Base-by-base conservation (phyloP, 2,113 vertebrate genomes). In the Laticauda colubrina region DNA sequence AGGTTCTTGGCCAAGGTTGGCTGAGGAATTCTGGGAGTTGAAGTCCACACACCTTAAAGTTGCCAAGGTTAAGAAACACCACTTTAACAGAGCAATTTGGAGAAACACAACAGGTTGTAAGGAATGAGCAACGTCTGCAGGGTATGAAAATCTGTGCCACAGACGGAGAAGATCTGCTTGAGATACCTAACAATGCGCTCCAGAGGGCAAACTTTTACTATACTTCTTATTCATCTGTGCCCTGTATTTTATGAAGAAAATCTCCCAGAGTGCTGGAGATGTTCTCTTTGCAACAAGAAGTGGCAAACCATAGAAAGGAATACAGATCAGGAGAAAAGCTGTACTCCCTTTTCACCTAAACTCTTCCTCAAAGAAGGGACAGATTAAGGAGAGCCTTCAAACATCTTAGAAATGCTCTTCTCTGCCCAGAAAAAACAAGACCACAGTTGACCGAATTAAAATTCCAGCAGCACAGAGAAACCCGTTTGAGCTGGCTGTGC, bases 391-490 rank as follows among this genome's bases (percentile, higher is more conserved):
- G 26, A 18, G 8, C 75, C 6, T 34, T 54, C 56, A 34, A 61
- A 14, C 51, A 10, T 85, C 81, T 43, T 87, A 92, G 57, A 64
- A 89, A 92, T 89, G 89, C 89, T 18, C 34, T 87, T 69, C 85
- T 26, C 81, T 87, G 85, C 89, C 85, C 48, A 11, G 34, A 43
- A 59, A 54, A 53, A 92, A 48, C 23, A 1, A 5, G 34, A 87
- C 51, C 3, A 34, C 15, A 59, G 75, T 87, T 45, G 87, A 87
- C 87, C 45, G 57, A 53, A 90, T 93, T 93, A 93, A 93, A 89
- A 87, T 93, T 90, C 89, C 89, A 88, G 57, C 92, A 87, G 89
- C 57, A 14, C 57, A n/a, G 81, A 85, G 45, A 87, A 26, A 9
- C 56, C 64, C 21, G 85, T 26, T 85, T 51, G 54, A 53, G 90